Base-by-base conservation (phyloP, 53 echinoderm and acorn worm genomes). In the Astropecten irregularis region DNA sequence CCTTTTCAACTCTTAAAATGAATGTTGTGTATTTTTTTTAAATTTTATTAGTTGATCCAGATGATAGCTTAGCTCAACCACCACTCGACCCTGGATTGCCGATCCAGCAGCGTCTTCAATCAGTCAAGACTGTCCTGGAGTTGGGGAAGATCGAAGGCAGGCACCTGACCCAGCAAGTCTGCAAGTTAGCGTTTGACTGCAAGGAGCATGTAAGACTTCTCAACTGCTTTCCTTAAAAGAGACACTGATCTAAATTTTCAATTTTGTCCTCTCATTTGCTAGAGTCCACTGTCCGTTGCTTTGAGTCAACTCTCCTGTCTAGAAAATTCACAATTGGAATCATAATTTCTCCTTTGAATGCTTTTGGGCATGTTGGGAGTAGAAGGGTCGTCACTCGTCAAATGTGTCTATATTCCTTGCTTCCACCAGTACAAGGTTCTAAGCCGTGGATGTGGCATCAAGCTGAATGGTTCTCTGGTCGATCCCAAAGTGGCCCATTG, bases 401-500 rank as follows among this genome's bases (percentile, higher is more conserved):
- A n/a, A n/a, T n/a, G n/a, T n/a, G n/a, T n/a, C n/a, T n/a, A n/a
- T n/a, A n/a, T n/a, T n/a, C n/a, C n/a, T n/a, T n/a, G n/a, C n/a
- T n/a, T n/a, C n/a, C n/a, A n/a, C 14, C 74, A 97, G 97, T 88
- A 91, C 61, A 97, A 97, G 76, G 79, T 92, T 33, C 69, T 97
- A 36, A 72, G 85, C 10, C 89, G 84, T 40, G 84, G 84, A 18
- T 92, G 94, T 77, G 97, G 97, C 19, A 72, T 91, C 69, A 66
- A 74, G 18, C 73, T 97, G 2, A 23, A 49, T 7, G 90, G 90
- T 10, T 19, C 40, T 11, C 36, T 88, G 14, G 82, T 85, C 37
- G 97, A 97, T 50, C 97, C 97, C 23, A 97, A 97, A 79, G 91
- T 97, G 16, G 94, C 92, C 10, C 87, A 90, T 30, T 96, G 97